Percentiles rank a stretch among this genome's conserved stretches.
Evolutionary conservation across 2,113 vertebrate species (phyloP).

Genomic region (Forbesichthys agassizii): DNA sequence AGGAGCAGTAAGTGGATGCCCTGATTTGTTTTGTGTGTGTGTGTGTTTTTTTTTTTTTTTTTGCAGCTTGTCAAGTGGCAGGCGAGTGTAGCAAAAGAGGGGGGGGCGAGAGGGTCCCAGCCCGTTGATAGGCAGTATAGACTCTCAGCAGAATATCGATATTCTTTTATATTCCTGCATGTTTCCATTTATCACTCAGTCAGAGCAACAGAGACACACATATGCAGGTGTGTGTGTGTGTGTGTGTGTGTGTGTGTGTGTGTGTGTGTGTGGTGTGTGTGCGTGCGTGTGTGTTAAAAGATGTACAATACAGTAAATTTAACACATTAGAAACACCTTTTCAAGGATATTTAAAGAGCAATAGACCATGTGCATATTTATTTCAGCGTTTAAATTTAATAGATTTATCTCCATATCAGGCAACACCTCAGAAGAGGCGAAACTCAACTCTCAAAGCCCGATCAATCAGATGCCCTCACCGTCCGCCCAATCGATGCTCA

Average conservation of each 20-base stretch:
- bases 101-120: constrained; percentile 12
- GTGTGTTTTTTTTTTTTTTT: constrained; percentile 52
- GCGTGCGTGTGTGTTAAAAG: too few species aligned
- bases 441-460: constrained; percentile 6
- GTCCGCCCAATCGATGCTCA: constrained; percentile 69
- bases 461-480: constrained; percentile 5
- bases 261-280: too few species aligned
- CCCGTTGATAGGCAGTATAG: constrained; percentile 48
- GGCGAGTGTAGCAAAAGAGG: not conserved
- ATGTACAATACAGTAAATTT: too few species aligned
- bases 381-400: not conserved
- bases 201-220: not conserved
- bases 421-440: constrained; percentile 2
- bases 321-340: too few species aligned
- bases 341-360: too few species aligned
- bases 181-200: constrained; percentile 30
- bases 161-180: constrained; percentile 15
- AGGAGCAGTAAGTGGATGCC: constrained; percentile 38
- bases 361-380: not conserved
- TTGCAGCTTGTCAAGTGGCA: constrained; percentile 54
- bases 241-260: too few species aligned
- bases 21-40: constrained; percentile 60
- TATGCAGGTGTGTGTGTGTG: too few species aligned
- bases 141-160: constrained; percentile 47
- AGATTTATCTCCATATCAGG: not conserved